Evolutionary conservation across 53 echinoderm and acorn worm genomes (phyloP).

Genomic region (Zoroaster sp.): DNA sequence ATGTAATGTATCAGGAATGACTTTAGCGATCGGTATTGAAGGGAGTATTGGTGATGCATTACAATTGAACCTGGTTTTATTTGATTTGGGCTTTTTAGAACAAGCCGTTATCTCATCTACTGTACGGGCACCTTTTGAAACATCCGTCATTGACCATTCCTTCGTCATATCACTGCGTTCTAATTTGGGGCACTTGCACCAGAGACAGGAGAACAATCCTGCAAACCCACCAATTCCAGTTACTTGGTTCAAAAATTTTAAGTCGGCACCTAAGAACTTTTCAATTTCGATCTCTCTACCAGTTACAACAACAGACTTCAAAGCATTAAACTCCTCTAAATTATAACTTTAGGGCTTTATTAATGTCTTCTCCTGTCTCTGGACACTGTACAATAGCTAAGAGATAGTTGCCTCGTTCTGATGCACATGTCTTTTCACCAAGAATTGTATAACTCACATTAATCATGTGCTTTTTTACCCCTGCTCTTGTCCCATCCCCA

Average conservation of each 20-base stretch:
- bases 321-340: constrained; percentile 67
- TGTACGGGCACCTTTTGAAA: constrained; percentile 42
- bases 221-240: constrained; percentile 72
- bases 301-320: constrained; percentile 24
- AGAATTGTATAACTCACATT: constrained; percentile 69
- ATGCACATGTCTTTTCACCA: constrained; percentile 56
- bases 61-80: constrained; percentile 39
- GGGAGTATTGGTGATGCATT: not conserved
- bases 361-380: constrained; percentile 64
- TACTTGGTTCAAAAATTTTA: constrained; percentile 67
- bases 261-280: constrained; percentile 52
- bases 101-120: constrained; percentile 52
- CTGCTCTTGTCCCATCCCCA: constrained; percentile 74
- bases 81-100: constrained; percentile 31
- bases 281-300: constrained; percentile 50
- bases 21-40: constrained; percentile 23
- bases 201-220: constrained; percentile 45
- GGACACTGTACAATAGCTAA: constrained; percentile 63
- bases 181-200: constrained; percentile 65
- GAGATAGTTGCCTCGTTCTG: constrained; percentile 73
- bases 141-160: constrained; percentile 66
- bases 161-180: constrained; percentile 44
- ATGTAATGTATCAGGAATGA: constrained; percentile 53
- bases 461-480: constrained; percentile 58
- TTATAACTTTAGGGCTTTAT: constrained; percentile 46